phyloP scores from a whole-genome alignment of 2,888 invertebrate species.

The Mellilla xanthometata region DNA sequence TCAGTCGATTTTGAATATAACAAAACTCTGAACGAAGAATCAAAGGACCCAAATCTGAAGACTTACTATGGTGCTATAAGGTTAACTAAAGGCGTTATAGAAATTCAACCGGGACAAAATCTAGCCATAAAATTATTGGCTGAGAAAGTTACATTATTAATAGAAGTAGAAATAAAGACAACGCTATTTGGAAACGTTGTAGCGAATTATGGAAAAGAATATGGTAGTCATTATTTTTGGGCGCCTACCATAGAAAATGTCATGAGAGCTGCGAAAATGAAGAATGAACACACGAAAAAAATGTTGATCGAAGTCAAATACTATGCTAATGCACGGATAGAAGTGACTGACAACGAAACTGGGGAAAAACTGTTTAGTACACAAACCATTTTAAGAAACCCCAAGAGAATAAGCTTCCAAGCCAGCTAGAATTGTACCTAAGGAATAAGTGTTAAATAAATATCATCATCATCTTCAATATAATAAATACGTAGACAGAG shows the following conservation, averaged over 20 bases:
- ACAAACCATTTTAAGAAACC: too few species aligned
- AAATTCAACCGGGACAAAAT: conserved; percentile 44
- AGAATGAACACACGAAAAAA: conserved; percentile 51
- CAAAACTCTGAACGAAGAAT: too few species aligned
- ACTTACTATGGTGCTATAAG: conserved; percentile 40
- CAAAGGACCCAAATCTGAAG: conserved; percentile 38
- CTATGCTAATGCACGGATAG: conserved; percentile 49
- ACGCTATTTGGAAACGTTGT: conserved; percentile 49
- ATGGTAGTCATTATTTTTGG: conserved; percentile 65
- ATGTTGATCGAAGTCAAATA: conserved; percentile 55
- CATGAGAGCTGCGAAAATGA: conserved; percentile 53
- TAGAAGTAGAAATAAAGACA: conserved; percentile 51
- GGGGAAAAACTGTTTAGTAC: conserved; percentile 28
- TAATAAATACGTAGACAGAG: too few species aligned
- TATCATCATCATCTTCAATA: too few species aligned
- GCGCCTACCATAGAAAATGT: conserved; percentile 53
- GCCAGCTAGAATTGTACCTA: too few species aligned
- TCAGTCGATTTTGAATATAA: too few species aligned
- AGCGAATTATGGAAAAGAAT: conserved; percentile 50
- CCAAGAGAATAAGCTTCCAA: too few species aligned
- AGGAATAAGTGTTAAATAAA: too few species aligned
- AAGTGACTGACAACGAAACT: conserved; percentile 46
- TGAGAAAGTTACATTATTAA: conserved; percentile 45
- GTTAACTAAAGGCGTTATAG: conserved; percentile 36
- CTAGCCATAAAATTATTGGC: conserved; percentile 45